Base-by-base conservation (phyloP, 2,113 vertebrate species). In the Solea solea region DNA sequence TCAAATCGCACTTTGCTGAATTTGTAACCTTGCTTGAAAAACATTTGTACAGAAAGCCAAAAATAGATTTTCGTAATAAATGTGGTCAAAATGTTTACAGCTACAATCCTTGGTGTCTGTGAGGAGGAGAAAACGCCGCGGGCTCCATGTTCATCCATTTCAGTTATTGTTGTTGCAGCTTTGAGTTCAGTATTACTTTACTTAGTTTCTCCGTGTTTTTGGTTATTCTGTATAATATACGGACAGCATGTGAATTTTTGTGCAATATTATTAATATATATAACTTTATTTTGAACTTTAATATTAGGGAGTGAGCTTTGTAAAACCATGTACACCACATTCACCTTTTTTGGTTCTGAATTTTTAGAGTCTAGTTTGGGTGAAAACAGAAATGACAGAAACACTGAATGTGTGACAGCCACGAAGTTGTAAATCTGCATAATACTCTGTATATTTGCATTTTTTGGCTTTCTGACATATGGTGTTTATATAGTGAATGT, bases 231-330 rank as follows among this genome's bases (percentile, higher is more conserved):
- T 11, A 46, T 3, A 13, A 9, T 46, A 13, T 46, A 9, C 42
- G 8, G 21, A 41, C 2, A 51, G 58, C 46, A 50, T 55, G 51
- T 82, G 28, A 63, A 15, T 55, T 13, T 45, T 72, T 74, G 86
- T 88, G 80, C 85, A 86, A 86, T 86, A 83, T 64, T 79, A 64
- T 56, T 15, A n/a, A n/a, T n/a, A n/a, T n/a, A n/a, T n/a, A 60
- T 34, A 64, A 28, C 27, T 41, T 1, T 5, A 44, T 70, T 64
- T 2, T 21, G 11, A 80, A 65, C 25, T 34, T 34, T 34, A 34
- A 34, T 6, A 4, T 34, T 34, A 34, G 3, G 1, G 34, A 34
- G 34, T 34, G 34, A 34, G 34, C 34, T 34, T 34, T 34, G 34
- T 34, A 34, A 34, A 34, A 34, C 34, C 34, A 34, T 34, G 5